phyloP scores from a whole-genome alignment of 2,888 invertebrate genomes.

The Oithona nana region DNA sequence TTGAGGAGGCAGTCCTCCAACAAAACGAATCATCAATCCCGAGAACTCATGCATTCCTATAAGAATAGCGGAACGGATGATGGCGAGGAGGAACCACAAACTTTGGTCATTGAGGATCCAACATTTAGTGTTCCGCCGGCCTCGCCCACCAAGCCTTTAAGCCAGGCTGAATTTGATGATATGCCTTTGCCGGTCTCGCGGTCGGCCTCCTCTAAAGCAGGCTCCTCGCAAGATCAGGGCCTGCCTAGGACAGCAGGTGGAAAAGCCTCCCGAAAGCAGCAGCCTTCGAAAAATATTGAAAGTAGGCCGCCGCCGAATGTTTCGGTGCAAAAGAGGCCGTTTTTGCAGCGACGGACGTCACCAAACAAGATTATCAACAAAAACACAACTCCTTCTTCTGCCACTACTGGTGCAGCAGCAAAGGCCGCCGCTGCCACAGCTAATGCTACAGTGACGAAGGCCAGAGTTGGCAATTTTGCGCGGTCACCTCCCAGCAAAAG shows the following conservation, averaged over 20 bases:
- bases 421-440: not conserved
- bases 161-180: not conserved
- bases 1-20: slow-evolving; percentile 5
- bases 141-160: not conserved
- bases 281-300: not conserved
- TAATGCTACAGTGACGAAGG: not conserved
- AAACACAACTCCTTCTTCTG: not conserved
- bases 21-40: no score
- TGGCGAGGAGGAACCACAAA: not conserved
- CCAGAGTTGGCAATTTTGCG: not conserved
- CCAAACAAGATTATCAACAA: not conserved
- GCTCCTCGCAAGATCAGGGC: not conserved
- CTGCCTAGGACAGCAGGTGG: no score
- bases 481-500: not conserved
- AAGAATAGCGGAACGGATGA: not conserved
- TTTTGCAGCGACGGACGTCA: not conserved
- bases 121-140: not conserved
- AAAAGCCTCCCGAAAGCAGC: no score
- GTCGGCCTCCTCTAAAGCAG: no score
- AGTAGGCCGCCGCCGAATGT: not conserved
- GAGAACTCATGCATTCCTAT: slow-evolving; percentile 6
- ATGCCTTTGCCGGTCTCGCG: not conserved
- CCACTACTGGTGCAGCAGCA: not conserved
- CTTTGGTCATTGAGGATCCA: not conserved
- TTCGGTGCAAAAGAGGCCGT: not conserved